Conservation (phyloP, 2,797 vertebrate genomes). For the Fistularia tabacaria region DNA sequence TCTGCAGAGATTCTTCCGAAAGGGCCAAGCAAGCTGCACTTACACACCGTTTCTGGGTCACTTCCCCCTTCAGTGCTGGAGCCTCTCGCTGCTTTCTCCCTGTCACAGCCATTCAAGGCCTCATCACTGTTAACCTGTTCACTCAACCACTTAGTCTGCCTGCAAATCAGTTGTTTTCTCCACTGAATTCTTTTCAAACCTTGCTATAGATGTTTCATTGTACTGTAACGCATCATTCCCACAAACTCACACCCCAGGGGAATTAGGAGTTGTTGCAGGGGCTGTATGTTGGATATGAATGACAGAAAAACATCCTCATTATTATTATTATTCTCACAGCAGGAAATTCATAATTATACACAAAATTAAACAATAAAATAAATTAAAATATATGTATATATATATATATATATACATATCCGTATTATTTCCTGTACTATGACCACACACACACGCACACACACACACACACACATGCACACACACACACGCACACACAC, state of each 20-base stretch:
- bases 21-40: slow-evolving; percentile 57
- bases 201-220: slow-evolving; percentile 11
- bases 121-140: slow-evolving; percentile 60
- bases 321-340: no score
- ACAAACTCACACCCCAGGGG: no score
- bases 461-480: neutral
- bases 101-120: slow-evolving; percentile 68
- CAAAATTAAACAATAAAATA: no score
- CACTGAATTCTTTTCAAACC: slow-evolving; percentile 41
- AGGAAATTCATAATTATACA: no score
- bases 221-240: slow-evolving; percentile 24
- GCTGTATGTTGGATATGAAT: no score
- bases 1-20: slow-evolving; percentile 47
- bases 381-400: no score
- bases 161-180: slow-evolving; percentile 59
- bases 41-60: slow-evolving; percentile 69
- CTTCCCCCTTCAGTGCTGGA: slow-evolving; percentile 61
- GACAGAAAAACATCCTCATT: no score
- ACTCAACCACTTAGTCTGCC: slow-evolving; percentile 68
- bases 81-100: slow-evolving; percentile 64
- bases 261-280: no score
- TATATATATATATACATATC: no score
- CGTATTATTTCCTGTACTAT: no score
- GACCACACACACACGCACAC: neutral
- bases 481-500: neutral